Evolutionary conservation across 2,888 invertebrate species (phyloP), one percentile per base, ranked within the genome.

Genomic region (Griposia aprilina): DNA sequence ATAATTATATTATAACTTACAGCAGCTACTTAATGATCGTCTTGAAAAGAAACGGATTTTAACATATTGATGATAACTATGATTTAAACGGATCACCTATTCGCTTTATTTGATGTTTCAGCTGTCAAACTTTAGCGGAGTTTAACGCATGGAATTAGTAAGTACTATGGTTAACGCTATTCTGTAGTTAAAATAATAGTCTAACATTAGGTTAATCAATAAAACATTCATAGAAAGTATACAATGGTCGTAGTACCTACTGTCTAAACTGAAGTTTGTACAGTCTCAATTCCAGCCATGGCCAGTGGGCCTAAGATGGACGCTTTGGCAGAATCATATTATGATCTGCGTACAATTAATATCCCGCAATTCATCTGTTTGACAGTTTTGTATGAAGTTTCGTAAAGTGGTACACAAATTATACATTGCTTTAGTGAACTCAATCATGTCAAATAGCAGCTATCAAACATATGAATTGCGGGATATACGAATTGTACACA

Each of bases 1-100:
- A 48, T 10, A 30, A 17, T 7, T 30, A 17, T 17, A 30, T 30
- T 17, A 17, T n/a, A 30, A 30, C 26, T 17, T 15, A 48, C 48
- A 48, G 48, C 15, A 48, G 13, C 48, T 48, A 48, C 48, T 26
- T 26, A n/a, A 45, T 55, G 2, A 66, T 15, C 17, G 30, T 15
- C 20, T 55, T n/a, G 15, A 55, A 72, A 63, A 76, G 30, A 17
- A 77, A 77, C 48, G 8, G 23, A 26, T 17, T n/a, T n/a, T n/a
- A n/a, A n/a, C n/a, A n/a, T n/a, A n/a, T n/a, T n/a, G n/a, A n/a
- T n/a, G n/a, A n/a, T n/a, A n/a, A n/a, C n/a, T n/a, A n/a, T n/a
- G n/a, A n/a, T n/a, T n/a, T n/a, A 17, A 77, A 77, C 48, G 8
- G 23, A 26, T 17, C 13, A 1, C 11, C 2, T 15, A 15, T 6